Percentiles rank a stretch among this genome's conserved stretches.
Evolutionary conservation across 2,797 vertebrate species (phyloP).

Genomic region (Okamejei kenojei): DNA sequence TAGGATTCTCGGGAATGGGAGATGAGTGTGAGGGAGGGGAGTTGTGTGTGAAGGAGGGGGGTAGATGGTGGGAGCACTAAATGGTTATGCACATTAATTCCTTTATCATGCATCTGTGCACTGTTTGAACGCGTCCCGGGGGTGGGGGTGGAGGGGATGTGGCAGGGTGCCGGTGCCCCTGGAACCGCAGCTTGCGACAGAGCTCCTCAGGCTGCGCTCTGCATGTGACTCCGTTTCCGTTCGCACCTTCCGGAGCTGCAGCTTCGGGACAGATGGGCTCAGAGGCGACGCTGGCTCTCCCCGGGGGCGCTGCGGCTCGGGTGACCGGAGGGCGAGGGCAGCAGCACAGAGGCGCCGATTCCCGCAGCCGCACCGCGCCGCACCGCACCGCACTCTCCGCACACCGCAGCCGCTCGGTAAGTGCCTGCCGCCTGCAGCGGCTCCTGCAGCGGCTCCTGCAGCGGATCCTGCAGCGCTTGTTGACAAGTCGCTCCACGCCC

Average conservation of each 20-base stretch:
- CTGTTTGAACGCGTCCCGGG: too few relatives aligned
- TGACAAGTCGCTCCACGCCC: background rate
- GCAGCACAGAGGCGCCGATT: background rate
- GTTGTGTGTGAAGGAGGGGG: too few relatives aligned
- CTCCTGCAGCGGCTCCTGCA: background rate
- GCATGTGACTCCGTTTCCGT: conserved; percentile 25
- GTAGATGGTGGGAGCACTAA: too few relatives aligned
- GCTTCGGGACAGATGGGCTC: background rate
- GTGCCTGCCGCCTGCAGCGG: background rate
- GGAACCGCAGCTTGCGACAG: background rate
- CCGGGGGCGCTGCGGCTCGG: background rate
- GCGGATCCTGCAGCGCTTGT: background rate
- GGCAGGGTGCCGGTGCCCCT: background rate
- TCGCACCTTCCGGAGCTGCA: conserved; percentile 8
- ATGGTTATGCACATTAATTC: too few relatives aligned
- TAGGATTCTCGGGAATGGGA: too few relatives aligned
- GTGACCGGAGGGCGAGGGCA: background rate
- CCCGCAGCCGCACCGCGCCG: background rate
- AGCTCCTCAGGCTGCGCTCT: background rate
- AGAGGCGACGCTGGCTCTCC: background rate
- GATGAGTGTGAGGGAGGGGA: too few relatives aligned
- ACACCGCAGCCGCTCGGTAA: background rate
- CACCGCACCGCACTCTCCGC: background rate
- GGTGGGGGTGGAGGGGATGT: background rate
- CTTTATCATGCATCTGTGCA: too few relatives aligned